Conservation (phyloP, 1,140 invertebrate species). For the Gonatopus flavifemur region DNA sequence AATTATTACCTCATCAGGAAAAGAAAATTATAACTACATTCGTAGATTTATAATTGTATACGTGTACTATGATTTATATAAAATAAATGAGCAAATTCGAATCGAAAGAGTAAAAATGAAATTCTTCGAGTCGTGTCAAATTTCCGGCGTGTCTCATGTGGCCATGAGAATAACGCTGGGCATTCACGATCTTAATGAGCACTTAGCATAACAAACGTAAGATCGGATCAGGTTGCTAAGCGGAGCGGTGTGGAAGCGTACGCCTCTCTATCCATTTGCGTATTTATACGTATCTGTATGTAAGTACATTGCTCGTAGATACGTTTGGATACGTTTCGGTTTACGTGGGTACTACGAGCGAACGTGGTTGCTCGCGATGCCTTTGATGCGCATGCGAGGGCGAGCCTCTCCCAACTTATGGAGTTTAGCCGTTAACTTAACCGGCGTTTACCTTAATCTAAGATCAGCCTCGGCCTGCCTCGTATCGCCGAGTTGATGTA, state of each 20-base stretch:
- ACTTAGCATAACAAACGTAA: slow-evolving; percentile 56
- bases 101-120: too few relatives aligned
- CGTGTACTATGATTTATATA: too few relatives aligned
- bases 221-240: slow-evolving; percentile 49
- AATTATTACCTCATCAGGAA: too few relatives aligned
- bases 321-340: background rate
- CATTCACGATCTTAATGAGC: slow-evolving; percentile 56
- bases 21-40: too few relatives aligned
- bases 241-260: slow-evolving; percentile 32
- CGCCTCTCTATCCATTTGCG: too few relatives aligned
- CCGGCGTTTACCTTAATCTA: slow-evolving; percentile 62
- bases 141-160: slow-evolving; percentile 40
- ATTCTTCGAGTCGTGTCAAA: too few relatives aligned
- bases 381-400: slow-evolving; percentile 37
- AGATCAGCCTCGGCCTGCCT: slow-evolving; percentile 48
- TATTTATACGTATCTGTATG: background rate
- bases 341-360: slow-evolving; percentile 10
- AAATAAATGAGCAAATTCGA: too few relatives aligned
- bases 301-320: background rate
- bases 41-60: too few relatives aligned
- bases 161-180: slow-evolving; percentile 47
- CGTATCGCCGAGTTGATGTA: slow-evolving; percentile 49
- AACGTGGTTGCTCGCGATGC: slow-evolving; percentile 7
- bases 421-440: slow-evolving; percentile 61
- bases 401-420: slow-evolving; percentile 36